Evolutionary conservation across 2,888 invertebrate genomes (phyloP).

Genomic region (Trachelus tabidus): DNA sequence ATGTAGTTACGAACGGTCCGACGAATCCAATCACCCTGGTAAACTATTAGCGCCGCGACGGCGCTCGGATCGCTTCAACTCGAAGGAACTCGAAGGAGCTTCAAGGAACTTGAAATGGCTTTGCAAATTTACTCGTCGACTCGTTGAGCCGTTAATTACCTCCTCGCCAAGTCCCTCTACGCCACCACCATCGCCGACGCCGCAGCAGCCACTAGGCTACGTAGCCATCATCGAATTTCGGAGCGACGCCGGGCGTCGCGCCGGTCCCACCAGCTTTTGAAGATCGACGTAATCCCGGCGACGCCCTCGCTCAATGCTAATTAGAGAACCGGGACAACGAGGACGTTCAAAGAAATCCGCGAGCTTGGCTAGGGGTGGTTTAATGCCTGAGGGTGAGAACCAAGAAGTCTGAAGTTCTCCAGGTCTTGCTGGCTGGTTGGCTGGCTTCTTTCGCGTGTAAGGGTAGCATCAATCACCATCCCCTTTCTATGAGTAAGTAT

Average conservation of each 20-base stretch:
- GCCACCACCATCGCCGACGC: background rate
- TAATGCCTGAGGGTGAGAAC: background rate
- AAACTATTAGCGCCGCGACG: slow-evolving; percentile 47
- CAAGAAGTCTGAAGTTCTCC: background rate
- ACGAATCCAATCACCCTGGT: slow-evolving; percentile 55
- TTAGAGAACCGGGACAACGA: background rate
- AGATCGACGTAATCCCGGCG: background rate
- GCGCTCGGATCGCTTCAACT: slow-evolving; percentile 33
- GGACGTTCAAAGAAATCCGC: background rate
- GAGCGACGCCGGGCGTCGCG: background rate
- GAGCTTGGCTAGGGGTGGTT: background rate
- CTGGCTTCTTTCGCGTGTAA: slow-evolving; percentile 49
- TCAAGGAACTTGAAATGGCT: slow-evolving; percentile 60
- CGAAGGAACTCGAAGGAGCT: slow-evolving; percentile 48
- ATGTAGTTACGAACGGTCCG: slow-evolving; percentile 55
- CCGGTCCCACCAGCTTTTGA: background rate
- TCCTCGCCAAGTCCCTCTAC: slow-evolving; percentile 11
- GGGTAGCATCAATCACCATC: slow-evolving; percentile 55
- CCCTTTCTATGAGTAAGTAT: slow-evolving; percentile 38
- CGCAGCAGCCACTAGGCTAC: background rate
- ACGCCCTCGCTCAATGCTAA: background rate
- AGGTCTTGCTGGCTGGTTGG: background rate
- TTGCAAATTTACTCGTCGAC: slow-evolving; percentile 60
- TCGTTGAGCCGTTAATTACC: slow-evolving; percentile 57
- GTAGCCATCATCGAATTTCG: background rate